Percentiles rank a stretch among this genome's conserved stretches.
phyloP scores from a whole-genome alignment of 2,888 invertebrate genomes.

The Hirtodrosophila duncani region DNA sequence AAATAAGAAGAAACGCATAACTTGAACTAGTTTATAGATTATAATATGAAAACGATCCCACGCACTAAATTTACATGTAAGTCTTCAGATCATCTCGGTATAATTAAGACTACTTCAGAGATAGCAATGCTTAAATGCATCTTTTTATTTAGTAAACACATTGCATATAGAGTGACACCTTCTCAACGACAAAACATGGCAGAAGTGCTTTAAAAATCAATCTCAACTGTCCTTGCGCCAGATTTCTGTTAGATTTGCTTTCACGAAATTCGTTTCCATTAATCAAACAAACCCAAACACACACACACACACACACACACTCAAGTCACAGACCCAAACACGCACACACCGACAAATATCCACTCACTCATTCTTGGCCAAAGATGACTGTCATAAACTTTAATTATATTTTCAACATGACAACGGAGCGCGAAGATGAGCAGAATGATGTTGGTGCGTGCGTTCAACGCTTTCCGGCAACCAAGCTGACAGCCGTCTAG shows the following conservation, averaged over 20 bases:
- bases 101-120: too few species aligned
- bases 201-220: too few species aligned
- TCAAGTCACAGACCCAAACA: conserved; percentile 8
- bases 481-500: conserved; percentile 21
- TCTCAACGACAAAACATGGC: too few species aligned
- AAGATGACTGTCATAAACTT: conserved; percentile 71
- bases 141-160: too few species aligned
- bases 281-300: conserved; percentile 37
- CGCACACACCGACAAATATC: too few species aligned
- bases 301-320: conserved; percentile 4
- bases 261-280: conserved; percentile 38
- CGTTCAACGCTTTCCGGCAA: conserved; percentile 9
- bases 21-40: too few species aligned
- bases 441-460: conserved; percentile 35
- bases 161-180: too few species aligned
- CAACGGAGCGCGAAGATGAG: conserved; percentile 29
- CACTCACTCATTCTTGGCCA: conserved; percentile 58
- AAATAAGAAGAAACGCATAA: too few species aligned
- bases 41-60: too few species aligned
- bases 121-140: too few species aligned
- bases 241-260: conserved; percentile 11
- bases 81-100: too few species aligned
- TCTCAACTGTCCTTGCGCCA: conserved; percentile 24
- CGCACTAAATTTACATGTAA: too few species aligned
- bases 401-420: conserved; percentile 70